These are phyloP conservation scores for Aphaenogaster ashmeadi DNA, from an alignment of 1,140 invertebrate genomes.

Conservation along the genomic window DNA sequence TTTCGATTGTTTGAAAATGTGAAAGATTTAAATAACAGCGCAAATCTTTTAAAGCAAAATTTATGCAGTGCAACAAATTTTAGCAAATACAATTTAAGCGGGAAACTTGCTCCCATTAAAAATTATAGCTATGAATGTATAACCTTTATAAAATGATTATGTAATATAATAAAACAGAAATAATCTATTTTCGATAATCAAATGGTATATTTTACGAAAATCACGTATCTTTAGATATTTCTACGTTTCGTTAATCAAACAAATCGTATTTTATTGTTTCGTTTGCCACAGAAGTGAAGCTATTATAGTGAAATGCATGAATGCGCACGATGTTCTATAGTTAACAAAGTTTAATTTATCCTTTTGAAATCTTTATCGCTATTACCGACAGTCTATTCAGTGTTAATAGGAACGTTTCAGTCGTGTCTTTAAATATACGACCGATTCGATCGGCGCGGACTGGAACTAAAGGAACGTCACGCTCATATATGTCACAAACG, in stretches of 20 bases:
- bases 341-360: constrained; percentile 30
- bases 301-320: neutral
- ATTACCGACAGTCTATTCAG: neutral
- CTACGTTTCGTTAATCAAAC: neutral
- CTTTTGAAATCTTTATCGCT: constrained; percentile 18
- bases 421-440: constrained; percentile 59
- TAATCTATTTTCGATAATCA: neutral
- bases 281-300: neutral
- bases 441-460: constrained; percentile 41
- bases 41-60: constrained; percentile 14
- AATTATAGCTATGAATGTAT: neutral
- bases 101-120: neutral
- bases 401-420: constrained; percentile 23
- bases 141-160: neutral
- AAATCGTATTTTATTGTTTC: neutral
- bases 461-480: constrained; percentile 55
- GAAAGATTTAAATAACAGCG: neutral
- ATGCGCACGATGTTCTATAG: neutral
- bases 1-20: constrained; percentile 31
- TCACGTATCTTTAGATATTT: neutral
- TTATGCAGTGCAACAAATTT: neutral
- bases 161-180: neutral
- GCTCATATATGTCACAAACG: constrained; percentile 42
- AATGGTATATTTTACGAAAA: neutral
- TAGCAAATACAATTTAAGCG: neutral